Evolutionary conservation across 2,797 vertebrate species (phyloP).

Genomic region (Leptatherina wallacei): DNA sequence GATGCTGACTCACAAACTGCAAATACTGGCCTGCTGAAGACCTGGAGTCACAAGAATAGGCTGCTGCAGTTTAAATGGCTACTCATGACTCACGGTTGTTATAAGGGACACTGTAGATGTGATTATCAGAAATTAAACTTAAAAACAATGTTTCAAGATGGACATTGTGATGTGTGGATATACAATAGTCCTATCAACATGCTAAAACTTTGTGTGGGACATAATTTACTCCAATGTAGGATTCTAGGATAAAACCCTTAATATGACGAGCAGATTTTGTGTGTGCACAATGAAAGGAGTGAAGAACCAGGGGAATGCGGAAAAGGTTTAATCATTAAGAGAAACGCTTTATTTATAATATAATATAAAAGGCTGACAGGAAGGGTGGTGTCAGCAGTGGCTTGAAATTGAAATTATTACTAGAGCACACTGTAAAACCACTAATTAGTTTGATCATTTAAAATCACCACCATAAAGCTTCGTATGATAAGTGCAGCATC

Average conservation of each 20-base stretch:
- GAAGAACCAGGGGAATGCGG: not conserved
- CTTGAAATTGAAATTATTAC: not conserved
- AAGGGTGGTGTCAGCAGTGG: not conserved
- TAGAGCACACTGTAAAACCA: not conserved
- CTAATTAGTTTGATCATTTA: not conserved
- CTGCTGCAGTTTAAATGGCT: slow-evolving; percentile 39
- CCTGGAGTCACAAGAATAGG: slow-evolving; percentile 51
- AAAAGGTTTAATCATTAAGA: not conserved
- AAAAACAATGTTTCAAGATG: not conserved
- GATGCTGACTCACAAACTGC: slow-evolving; percentile 77
- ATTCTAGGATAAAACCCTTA: not conserved
- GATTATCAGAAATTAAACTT: slow-evolving; percentile 1
- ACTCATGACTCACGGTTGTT: slow-evolving; percentile 23
- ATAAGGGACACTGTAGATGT: not conserved
- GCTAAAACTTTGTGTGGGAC: not conserved
- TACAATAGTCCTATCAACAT: not conserved
- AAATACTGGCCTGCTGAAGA: slow-evolving; percentile 59
- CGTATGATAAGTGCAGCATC: not conserved
- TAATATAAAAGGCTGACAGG: not conserved
- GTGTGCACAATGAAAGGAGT: not conserved
- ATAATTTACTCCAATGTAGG: not conserved
- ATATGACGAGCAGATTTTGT: not conserved
- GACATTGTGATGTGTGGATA: not conserved
- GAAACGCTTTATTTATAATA: not conserved
- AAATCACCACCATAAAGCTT: not conserved